A percentile compares a stretch with the other conserved stretches of the same genome.
Conservation (phyloP, 2,888 invertebrate genomes). For the Therioaphis trifolii region DNA sequence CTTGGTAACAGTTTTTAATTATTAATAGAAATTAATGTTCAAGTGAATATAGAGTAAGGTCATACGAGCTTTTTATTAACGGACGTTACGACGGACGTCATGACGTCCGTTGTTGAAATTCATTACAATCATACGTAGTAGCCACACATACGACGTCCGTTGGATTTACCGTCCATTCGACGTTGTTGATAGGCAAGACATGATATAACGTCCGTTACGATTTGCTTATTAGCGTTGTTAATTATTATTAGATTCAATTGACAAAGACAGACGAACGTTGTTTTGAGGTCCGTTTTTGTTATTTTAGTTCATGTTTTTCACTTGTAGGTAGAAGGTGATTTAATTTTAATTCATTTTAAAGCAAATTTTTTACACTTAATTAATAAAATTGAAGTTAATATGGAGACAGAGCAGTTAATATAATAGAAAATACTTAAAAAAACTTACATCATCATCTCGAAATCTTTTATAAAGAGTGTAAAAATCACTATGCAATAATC, state of each 20-base stretch:
- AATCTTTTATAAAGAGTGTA: slow-evolving; percentile 30
- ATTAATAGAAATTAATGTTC: too few species aligned
- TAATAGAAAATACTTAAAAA: slow-evolving; percentile 37
- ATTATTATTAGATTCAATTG: slow-evolving; percentile 29
- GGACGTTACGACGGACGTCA: too few species aligned
- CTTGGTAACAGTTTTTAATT: too few species aligned
- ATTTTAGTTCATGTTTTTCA: slow-evolving; percentile 27
- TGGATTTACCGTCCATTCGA: too few species aligned
- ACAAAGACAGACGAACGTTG: slow-evolving; percentile 4
- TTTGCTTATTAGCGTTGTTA: slow-evolving; percentile 8
- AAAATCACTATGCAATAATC: too few species aligned
- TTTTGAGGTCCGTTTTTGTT: slow-evolving; percentile 30
- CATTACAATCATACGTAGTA: slow-evolving; percentile 18
- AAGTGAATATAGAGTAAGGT: too few species aligned
- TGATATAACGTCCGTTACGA: slow-evolving; percentile 15
- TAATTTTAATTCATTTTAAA: slow-evolving; percentile 7
- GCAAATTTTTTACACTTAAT: slow-evolving; percentile 15
- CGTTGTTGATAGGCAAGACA: too few species aligned
- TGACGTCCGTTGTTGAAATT: slow-evolving; percentile 19
- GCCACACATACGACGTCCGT: slow-evolving; percentile 17
- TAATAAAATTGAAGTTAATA: slow-evolving; percentile 27
- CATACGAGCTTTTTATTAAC: slow-evolving; percentile 27
- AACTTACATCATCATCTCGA: slow-evolving; percentile 21
- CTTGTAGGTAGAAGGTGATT: slow-evolving; percentile 27
- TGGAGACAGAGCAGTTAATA: slow-evolving; percentile 40